Percentiles rank a stretch among this genome's conserved stretches.
These are phyloP conservation scores for Diadegma fenestrale DNA, from an alignment of 2,888 invertebrate species.

Conservation along the genomic window DNA sequence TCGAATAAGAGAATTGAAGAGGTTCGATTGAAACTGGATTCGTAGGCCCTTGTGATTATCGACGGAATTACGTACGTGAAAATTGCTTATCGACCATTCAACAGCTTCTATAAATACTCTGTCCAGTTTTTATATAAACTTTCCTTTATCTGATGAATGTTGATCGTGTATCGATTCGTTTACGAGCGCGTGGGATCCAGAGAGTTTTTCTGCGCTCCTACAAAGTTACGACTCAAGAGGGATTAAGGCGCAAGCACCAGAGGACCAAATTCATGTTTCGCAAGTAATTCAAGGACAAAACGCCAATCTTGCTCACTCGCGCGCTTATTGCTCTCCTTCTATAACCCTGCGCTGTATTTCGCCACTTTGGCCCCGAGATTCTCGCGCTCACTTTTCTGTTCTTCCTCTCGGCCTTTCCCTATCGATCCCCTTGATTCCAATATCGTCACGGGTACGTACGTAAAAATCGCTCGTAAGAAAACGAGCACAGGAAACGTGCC, in stretches of 20 bases:
- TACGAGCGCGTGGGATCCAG: constrained; percentile 55
- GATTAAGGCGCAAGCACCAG: not conserved
- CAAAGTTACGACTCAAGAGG: constrained; percentile 26
- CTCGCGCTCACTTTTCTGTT: constrained; percentile 10
- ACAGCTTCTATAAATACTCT: not conserved
- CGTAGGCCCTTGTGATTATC: not conserved
- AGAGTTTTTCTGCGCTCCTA: constrained; percentile 19
- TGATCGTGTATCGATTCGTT: constrained; percentile 37
- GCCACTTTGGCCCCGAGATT: constrained; percentile 63
- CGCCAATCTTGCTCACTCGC: constrained; percentile 37
- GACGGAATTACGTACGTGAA: not conserved
- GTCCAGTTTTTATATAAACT: not conserved
- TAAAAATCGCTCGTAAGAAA: constrained; percentile 14
- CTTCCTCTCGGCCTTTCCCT: constrained; percentile 59
- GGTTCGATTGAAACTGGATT: not conserved
- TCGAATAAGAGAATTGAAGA: not conserved
- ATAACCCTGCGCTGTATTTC: constrained; percentile 70
- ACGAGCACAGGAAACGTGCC: constrained; percentile 25
- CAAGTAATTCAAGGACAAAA: constrained; percentile 78
- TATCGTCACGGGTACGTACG: not conserved
- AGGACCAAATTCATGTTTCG: constrained; percentile 72
- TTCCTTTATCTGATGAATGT: constrained; percentile 24
- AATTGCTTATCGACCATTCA: constrained; percentile 21
- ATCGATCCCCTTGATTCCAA: constrained; percentile 62
- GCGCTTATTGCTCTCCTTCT: constrained; percentile 59